Evolutionary conservation across 2,113 vertebrate genomes (phyloP), one percentile per base, ranked within the genome.

Genomic region (Vulpes vulpes): DNA sequence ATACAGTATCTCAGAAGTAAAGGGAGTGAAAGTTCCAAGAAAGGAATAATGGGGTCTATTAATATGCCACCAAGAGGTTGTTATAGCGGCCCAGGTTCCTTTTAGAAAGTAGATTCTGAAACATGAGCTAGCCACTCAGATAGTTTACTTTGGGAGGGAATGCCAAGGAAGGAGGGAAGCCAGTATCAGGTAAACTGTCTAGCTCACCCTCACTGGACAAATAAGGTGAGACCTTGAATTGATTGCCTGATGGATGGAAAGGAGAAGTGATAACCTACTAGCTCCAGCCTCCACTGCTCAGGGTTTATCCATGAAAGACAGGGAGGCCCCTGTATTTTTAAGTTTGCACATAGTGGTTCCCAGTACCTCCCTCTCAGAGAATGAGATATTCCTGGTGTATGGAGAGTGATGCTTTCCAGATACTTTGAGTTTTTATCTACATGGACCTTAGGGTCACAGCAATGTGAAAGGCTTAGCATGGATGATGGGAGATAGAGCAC

Each of bases 201-300:
- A 51, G 38, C 27, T 38, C 27, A 49, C 27, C 25, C 3, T 15
- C 20, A 35, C 30, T 74, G 43, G 43, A 19, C n/a, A 73, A 22
- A 51, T 11, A 20, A 12, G 9, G 4, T 16, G 38, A 22, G 38
- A 15, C 20, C 59, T 86, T 73, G 49, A 60, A 30, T 1, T 11
- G 30, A 96, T 59, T 79, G n/a, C 35, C 16, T 51, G 7, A 91
- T 2, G 32, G 5, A 59, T 71, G 16, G 14, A 27, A 55, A 43
- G 43, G 9, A 6, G 53, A 57, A 69, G 23, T 0, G 5, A 25
- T 49, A 9, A 9, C 4, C 16, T 7, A 60, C 2, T 1, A 64
- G 59, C 8, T 38, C 49, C 11, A 69, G 53, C 32, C 22, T 67
- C 15, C 1, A 6, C 11, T n/a, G 23, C 51, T 64, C 49, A 53